Percentiles rank a stretch among this genome's conserved stretches.
Evolutionary conservation across 1,140 invertebrate genomes (phyloP).

Genomic region (Scaptomyza graminum): DNA sequence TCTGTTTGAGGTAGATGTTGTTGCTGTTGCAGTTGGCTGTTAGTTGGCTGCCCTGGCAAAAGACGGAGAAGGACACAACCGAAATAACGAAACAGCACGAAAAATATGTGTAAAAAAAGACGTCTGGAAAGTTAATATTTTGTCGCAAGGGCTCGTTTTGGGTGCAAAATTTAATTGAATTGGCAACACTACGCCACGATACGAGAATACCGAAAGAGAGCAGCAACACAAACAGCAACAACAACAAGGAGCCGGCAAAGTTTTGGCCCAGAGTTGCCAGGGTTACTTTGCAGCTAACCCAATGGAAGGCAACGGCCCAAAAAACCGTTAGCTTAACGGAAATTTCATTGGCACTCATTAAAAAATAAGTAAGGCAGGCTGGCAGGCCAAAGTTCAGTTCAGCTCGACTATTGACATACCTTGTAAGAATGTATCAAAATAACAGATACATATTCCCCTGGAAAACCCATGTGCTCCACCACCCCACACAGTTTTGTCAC

Average conservation of each 20-base stretch:
- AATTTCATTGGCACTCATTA: slow-evolving; percentile 74
- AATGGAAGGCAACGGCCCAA: slow-evolving; percentile 23
- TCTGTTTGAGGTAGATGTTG: slow-evolving; percentile 48
- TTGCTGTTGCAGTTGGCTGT: slow-evolving; percentile 67
- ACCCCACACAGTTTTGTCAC: background rate
- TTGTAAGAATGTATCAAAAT: background rate
- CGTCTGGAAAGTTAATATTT: slow-evolving; percentile 69
- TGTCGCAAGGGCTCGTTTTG: slow-evolving; percentile 34
- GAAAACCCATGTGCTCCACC: no score
- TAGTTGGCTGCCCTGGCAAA: slow-evolving; percentile 60
- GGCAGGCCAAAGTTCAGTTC: background rate
- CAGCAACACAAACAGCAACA: background rate
- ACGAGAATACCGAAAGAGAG: slow-evolving; percentile 4
- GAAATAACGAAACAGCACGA: slow-evolving; percentile 25
- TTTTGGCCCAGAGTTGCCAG: slow-evolving; percentile 46
- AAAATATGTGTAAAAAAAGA: slow-evolving; percentile 43
- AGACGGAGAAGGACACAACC: slow-evolving; percentile 21
- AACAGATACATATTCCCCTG: no score
- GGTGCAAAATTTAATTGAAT: slow-evolving; percentile 67
- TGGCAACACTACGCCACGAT: slow-evolving; percentile 44
- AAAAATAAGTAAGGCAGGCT: slow-evolving; percentile 31
- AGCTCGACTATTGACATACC: slow-evolving; percentile 7
- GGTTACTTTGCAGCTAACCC: slow-evolving; percentile 19
- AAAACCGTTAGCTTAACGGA: slow-evolving; percentile 52
- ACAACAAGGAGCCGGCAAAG: slow-evolving; percentile 28